Base-by-base conservation (phyloP, 2,888 invertebrate genomes). In the Ctena decussata region DNA sequence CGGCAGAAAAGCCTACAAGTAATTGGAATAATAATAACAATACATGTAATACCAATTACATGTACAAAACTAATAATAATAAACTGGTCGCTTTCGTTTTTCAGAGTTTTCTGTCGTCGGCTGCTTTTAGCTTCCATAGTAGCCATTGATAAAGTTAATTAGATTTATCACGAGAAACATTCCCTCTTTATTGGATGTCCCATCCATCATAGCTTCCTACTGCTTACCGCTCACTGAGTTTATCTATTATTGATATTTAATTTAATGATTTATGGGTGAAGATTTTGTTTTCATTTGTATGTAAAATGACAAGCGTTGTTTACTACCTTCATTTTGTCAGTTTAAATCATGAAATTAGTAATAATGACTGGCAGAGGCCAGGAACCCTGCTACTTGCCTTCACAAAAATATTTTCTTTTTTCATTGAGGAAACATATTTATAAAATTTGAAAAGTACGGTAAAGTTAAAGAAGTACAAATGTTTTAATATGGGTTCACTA, bases 211-310 rank as follows among this genome's bases (percentile, higher is more conserved):
- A n/a, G 70, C 6, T n/a, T 70, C 70, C 35, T 37, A 39, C 70
- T n/a, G 70, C 35, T 70, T 37, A 24, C 12, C 39, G 35, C 70
- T 37, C 37, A 70, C 35, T 30, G 24, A 1, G n/a, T 11, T 65
- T 70, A 70, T 70, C 70, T 70, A 27, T 70, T 70, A 70, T 70
- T 70, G 70, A 70, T 70, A 70, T 70, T 70, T 70, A 70, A 37
- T 39, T 32, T 39, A 24, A 35, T 70, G 70, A 70, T 65, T 32
- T 32, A 65, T 65, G 32, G 35, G 32, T 65, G 35, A n/a, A 15
- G 39, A 53, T 53, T 53, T 53, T 53, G 53, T 21, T 53, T 53
- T 53, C 53, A 53, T 53, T 53, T 53, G 53, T 53, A 21, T 53
- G 8, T 53, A n/a, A 53, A 53, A 53, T 53, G 53, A n/a, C 53